Evolutionary conservation across 2,797 vertebrate genomes (phyloP).

Genomic region (Enteromius fasciolatus): DNA sequence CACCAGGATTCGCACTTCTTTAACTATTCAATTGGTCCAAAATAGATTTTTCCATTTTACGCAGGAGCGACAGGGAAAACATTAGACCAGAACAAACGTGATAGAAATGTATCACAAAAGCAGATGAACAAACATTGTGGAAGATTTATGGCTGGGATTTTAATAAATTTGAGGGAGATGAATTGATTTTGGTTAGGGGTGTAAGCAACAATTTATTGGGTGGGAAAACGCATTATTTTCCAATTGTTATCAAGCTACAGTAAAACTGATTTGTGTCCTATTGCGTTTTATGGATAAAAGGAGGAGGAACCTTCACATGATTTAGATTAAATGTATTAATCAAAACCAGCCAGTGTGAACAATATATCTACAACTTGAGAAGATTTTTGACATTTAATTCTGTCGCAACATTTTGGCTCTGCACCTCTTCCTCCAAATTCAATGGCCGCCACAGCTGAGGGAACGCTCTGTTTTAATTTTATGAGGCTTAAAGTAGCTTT

Average conservation of each 20-base stretch:
- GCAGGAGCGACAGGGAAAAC: constrained; percentile 93
- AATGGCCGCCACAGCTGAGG: constrained; percentile 89
- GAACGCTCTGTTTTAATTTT: constrained; percentile 96
- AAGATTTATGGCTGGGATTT: constrained; percentile 98
- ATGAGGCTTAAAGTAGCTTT: constrained; percentile 97
- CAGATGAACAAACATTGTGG: constrained; percentile 99
- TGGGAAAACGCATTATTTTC: constrained; percentile 99
- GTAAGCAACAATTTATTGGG: constrained; percentile 99
- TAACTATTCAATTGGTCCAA: constrained; percentile 97
- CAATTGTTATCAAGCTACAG: constrained; percentile 97
- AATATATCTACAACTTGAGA: constrained; percentile 98
- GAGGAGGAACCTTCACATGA: constrained; percentile 95
- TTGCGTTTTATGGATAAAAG: constrained; percentile 99
- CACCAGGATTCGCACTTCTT: constrained; percentile 88
- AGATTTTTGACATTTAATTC: constrained; percentile 99
- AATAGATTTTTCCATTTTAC: constrained; percentile 99
- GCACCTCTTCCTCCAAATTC: constrained; percentile 88
- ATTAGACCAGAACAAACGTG: constrained; percentile 96
- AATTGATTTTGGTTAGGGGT: constrained; percentile 99
- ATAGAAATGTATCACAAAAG: constrained; percentile 99
- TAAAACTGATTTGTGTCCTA: constrained; percentile 99
- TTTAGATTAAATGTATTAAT: constrained; percentile 99
- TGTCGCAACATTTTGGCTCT: constrained; percentile 97
- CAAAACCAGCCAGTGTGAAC: constrained; percentile 98
- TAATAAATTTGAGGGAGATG: constrained; percentile 97